A percentile compares a stretch with the other conserved stretches of the same genome.
phyloP scores from a whole-genome alignment of 1,140 invertebrate genomes.

The Venturia canescens region DNA sequence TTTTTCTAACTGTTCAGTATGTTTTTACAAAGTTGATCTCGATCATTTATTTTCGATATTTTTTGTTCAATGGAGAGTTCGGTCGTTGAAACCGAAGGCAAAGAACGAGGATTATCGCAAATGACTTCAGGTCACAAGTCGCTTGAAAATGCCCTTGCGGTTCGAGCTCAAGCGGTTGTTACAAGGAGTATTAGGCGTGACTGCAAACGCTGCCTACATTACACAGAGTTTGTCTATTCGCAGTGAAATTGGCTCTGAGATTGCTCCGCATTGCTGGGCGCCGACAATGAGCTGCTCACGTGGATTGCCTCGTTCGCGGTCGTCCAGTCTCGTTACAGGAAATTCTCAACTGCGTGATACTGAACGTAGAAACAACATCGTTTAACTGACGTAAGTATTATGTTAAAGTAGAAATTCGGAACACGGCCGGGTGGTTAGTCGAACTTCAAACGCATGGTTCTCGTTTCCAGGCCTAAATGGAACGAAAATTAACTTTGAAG shows the following conservation, averaged over 20 bases:
- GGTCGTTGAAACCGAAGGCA: not conserved
- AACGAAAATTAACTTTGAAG: not conserved
- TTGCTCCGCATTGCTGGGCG: not conserved
- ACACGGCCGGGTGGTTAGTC: not conserved
- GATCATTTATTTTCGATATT: too few species aligned
- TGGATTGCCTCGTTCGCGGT: constrained; percentile 4
- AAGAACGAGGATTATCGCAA: not conserved
- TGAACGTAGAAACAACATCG: not conserved
- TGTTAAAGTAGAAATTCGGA: not conserved
- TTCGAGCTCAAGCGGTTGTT: not conserved
- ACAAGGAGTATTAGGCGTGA: not conserved
- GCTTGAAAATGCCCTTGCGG: constrained; percentile 22
- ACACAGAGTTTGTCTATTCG: constrained; percentile 13
- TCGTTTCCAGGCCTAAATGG: constrained; percentile 8
- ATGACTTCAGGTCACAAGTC: constrained; percentile 22
- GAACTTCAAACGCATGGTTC: constrained; percentile 3
- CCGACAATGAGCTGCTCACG: constrained; percentile 18
- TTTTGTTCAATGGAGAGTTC: not conserved
- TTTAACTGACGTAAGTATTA: not conserved
- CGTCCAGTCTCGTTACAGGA: constrained; percentile 15
- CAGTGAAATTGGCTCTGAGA: not conserved
- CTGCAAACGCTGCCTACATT: not conserved
- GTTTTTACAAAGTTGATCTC: too few species aligned
- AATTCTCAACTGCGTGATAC: constrained; percentile 21
- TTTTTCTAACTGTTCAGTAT: too few species aligned